Conservation (phyloP, 1,140 invertebrate genomes). For the Drosophila hydei region DNA sequence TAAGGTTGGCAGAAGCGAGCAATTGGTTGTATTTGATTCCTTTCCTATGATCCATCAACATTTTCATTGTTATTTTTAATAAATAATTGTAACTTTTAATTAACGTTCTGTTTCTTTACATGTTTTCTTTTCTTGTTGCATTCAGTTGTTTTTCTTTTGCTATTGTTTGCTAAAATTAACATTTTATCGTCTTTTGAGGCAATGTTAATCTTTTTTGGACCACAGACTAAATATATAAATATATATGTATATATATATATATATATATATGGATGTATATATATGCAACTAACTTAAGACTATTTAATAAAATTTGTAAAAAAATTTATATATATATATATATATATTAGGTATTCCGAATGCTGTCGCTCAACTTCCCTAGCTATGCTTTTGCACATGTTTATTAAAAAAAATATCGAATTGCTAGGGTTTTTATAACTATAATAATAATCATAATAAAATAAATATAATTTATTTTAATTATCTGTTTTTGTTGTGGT, state of each 20-base stretch:
- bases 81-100: slow-evolving; percentile 1
- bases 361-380: background rate
- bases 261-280: slow-evolving; percentile 15
- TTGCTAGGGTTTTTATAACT: background rate
- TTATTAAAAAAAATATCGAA: slow-evolving; percentile 17
- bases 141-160: background rate
- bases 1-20: slow-evolving; percentile 79
- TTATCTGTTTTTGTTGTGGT: slow-evolving; percentile 3
- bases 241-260: background rate
- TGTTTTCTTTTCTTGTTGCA: background rate
- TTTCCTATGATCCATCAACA: slow-evolving; percentile 4
- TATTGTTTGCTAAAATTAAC: slow-evolving; percentile 13
- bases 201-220: slow-evolving; percentile 45
- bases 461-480: slow-evolving; percentile 14
- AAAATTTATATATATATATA: slow-evolving; percentile 6
- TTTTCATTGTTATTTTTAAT: background rate
- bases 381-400: slow-evolving; percentile 7
- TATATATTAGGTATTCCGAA: background rate
- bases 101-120: background rate
- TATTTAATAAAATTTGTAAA: slow-evolving; percentile 38
- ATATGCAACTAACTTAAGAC: slow-evolving; percentile 45
- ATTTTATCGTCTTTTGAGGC: slow-evolving; percentile 28
- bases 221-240: slow-evolving; percentile 37
- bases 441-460: slow-evolving; percentile 19
- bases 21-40: slow-evolving; percentile 57